Base-by-base conservation (phyloP, 2,113 vertebrate genomes). In the Mormyrus iriodes region DNA sequence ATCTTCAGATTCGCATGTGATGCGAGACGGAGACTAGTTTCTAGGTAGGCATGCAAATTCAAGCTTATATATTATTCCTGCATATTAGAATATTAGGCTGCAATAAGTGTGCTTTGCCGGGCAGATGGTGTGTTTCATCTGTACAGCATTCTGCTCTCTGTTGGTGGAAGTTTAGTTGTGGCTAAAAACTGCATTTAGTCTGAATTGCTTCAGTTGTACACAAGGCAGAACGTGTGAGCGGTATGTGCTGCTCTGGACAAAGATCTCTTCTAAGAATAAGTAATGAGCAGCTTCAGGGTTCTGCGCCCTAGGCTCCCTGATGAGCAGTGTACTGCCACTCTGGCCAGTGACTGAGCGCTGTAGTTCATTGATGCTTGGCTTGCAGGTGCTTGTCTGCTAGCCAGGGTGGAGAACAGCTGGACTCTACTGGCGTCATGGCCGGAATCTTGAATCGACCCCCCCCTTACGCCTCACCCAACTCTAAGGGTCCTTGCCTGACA, bases 391-490 rank as follows among this genome's bases (percentile, higher is more conserved):
- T 83, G 85, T 88, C 55, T 53, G 61, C 48, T 35, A 27, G 53
- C 84, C 88, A 90, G 86, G 76, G 89, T 84, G 82, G 86, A 89
- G 89, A 91, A 89, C 88, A 90, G 89, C 90, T 90, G 90, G 89
- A 65, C 90, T 89, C 44, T 89, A 89, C 88, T 55, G 87, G 53
- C 89, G 84, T 85, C 91, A 92, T 88, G n/a, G 17, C 46, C 49
- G 24, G 44, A 89, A 86, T 79, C 44, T n/a, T 21, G 89, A 90
- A 90, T 88, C 31, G 87, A 31, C 91, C 89, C 13, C 42, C 31
- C 35, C 90, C 90, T 89, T 17, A 24, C 42, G 3, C 39, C 79
- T 21, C 79, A 46, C 42, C 91, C 90, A 92, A 92, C 91, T 85
- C 86, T 19, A 65, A 69, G 44, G 39, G 44, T 55, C 44, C 58